Conservation (phyloP, 1,140 invertebrate species). For the Sycophila sp. region DNA sequence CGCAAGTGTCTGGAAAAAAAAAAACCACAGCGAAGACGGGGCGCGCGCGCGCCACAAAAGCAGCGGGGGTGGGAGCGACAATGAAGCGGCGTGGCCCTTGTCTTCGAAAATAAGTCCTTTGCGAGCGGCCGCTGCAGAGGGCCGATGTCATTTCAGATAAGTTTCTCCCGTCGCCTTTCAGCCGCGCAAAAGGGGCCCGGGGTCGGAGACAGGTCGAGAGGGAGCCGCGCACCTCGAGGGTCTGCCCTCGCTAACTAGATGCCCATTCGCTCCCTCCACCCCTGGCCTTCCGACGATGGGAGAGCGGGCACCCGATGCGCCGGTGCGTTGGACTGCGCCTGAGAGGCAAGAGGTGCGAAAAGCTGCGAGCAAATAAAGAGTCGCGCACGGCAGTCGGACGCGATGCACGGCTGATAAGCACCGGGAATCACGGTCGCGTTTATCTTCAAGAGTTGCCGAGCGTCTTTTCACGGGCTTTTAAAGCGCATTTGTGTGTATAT, state of each 20-base stretch:
- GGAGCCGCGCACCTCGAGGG: neutral
- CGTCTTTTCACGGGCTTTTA: neutral
- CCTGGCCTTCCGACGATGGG: too few relatives aligned
- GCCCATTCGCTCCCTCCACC: too few relatives aligned
- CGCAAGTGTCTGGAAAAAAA: neutral
- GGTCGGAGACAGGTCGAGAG: slow-evolving; percentile 20
- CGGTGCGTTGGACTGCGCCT: too few relatives aligned
- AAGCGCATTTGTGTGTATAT: too few relatives aligned
- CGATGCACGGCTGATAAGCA: slow-evolving; percentile 15
- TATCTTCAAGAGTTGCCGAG: neutral
- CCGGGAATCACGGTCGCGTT: neutral
- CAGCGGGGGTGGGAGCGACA: slow-evolving; percentile 39
- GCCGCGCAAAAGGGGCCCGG: too few relatives aligned
- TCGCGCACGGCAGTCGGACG: neutral
- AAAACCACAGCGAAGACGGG: slow-evolving; percentile 6
- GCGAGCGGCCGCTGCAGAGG: slow-evolving; percentile 17
- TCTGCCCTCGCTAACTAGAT: slow-evolving; percentile 14
- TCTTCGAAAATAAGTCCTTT: slow-evolving; percentile 53
- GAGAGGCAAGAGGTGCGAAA: too few relatives aligned
- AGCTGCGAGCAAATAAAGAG: slow-evolving; percentile 4
- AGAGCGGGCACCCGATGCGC: neutral
- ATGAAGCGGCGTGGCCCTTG: slow-evolving; percentile 39
- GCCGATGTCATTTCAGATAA: slow-evolving; percentile 67
- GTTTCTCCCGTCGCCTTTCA: slow-evolving; percentile 54
- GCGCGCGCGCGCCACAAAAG: slow-evolving; percentile 25